Conservation (phyloP, 2,797 vertebrate species). For the Hephaestus fuliginosus region DNA sequence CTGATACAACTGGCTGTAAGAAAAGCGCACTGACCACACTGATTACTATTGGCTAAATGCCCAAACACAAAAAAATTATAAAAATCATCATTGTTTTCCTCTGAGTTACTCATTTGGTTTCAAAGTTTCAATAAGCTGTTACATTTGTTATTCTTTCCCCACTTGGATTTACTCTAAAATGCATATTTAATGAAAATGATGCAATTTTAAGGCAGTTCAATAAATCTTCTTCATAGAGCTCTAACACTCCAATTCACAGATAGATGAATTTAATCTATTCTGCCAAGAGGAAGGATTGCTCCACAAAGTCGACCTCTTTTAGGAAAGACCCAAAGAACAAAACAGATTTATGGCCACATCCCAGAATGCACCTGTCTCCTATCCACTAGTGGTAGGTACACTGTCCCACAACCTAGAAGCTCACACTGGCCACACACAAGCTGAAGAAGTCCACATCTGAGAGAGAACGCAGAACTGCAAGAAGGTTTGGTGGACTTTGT, state of each 20-base stretch:
- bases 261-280: not conserved
- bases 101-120: not conserved
- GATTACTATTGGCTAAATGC: too few species aligned
- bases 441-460: not conserved
- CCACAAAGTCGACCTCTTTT: not conserved
- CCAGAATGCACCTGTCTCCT: not conserved
- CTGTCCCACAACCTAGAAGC: not conserved
- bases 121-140: too few species aligned
- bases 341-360: not conserved
- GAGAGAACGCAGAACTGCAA: not conserved
- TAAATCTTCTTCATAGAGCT: not conserved
- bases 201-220: conserved; percentile 18
- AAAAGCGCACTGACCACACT: not conserved
- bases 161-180: not conserved
- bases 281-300: not conserved
- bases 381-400: not conserved
- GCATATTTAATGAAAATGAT: not conserved
- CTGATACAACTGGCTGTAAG: fast-evolving
- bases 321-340: not conserved
- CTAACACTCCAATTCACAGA: not conserved
- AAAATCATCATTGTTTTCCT: not conserved
- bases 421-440: not conserved
- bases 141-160: not conserved
- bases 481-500: not conserved
- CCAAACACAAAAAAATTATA: not conserved